A percentile compares a stretch with the other conserved stretches of the same genome.
These are phyloP conservation scores for Mycteria americana DNA, from an alignment of 2,797 vertebrate genomes.

Conservation along the genomic window DNA sequence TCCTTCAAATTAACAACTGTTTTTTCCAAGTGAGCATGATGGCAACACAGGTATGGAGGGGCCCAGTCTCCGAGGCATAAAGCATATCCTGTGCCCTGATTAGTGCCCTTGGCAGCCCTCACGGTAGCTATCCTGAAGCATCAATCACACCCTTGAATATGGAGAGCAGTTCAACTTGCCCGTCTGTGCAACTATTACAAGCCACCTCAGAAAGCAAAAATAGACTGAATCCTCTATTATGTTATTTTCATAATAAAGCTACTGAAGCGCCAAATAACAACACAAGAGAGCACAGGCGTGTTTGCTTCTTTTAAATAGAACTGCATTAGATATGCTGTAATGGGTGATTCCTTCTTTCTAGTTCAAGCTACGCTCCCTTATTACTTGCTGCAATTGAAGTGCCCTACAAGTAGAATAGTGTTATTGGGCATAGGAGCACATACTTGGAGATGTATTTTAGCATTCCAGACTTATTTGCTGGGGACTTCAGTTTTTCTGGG, in stretches of 20 bases:
- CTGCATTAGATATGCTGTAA: not conserved
- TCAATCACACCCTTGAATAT: not conserved
- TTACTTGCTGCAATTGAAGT: not conserved
- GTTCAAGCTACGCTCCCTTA: not conserved
- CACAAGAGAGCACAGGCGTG: not conserved
- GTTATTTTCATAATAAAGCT: slow-evolving; percentile 16
- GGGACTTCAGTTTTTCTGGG: not conserved
- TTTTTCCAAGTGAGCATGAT: not conserved
- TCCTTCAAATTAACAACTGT: not conserved
- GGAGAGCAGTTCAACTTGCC: not conserved
- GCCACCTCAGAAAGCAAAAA: not conserved
- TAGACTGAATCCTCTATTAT: not conserved
- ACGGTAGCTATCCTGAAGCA: not conserved
- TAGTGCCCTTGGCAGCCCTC: not conserved
- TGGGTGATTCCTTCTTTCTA: not conserved
- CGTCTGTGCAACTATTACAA: not conserved
- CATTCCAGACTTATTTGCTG: not conserved
- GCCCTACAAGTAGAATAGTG: not conserved
- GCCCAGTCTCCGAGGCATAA: not conserved
- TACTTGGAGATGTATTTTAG: not conserved
- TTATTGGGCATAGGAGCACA: not conserved
- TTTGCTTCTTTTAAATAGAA: not conserved
- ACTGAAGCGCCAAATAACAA: not conserved
- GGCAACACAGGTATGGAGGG: not conserved
- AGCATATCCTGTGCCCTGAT: not conserved